Percentiles rank a stretch among this genome's conserved stretches.
phyloP scores from a whole-genome alignment of 2,113 vertebrate species.

The Sinocyclocheilus anshuiensis region DNA sequence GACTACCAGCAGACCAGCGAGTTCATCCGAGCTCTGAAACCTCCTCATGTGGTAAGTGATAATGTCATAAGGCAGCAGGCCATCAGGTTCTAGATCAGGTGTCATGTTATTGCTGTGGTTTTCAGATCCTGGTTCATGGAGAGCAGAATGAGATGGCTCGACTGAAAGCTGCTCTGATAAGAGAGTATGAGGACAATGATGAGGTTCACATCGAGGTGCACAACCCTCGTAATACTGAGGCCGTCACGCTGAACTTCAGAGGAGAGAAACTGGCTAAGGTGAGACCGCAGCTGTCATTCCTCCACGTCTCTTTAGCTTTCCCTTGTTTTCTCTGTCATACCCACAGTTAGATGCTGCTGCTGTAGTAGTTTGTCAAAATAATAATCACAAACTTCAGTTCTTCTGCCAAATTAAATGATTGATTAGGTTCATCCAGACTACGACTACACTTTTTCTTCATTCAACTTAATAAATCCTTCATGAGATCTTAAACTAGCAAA shows the following conservation, averaged over 20 bases:
- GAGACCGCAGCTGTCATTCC: background rate
- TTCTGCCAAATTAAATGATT: background rate
- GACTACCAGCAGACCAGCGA: constrained; percentile 99
- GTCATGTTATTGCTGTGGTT: background rate
- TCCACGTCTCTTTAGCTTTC: background rate
- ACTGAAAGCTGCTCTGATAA: constrained; percentile 92
- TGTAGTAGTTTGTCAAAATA: background rate
- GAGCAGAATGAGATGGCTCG: constrained; percentile 99
- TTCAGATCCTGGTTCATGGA: constrained; percentile 93
- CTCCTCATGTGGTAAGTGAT: constrained; percentile 90
- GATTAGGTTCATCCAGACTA: background rate
- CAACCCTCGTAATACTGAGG: constrained; percentile 95
- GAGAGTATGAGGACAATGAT: constrained; percentile 97
- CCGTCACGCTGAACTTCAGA: constrained; percentile 95
- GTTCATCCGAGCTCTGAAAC: constrained; percentile 96
- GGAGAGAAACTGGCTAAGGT: constrained; percentile 99
- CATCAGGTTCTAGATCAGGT: background rate
- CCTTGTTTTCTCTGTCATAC: background rate
- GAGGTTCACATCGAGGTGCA: constrained; percentile 97
- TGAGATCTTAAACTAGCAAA: background rate
- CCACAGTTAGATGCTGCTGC: background rate
- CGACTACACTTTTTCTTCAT: background rate
- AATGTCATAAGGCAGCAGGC: background rate
- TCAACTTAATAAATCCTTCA: background rate
- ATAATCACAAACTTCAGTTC: background rate